These are phyloP conservation scores for Unio delphinus DNA, from an alignment of 2,888 invertebrate genomes.

Conservation along the genomic window DNA sequence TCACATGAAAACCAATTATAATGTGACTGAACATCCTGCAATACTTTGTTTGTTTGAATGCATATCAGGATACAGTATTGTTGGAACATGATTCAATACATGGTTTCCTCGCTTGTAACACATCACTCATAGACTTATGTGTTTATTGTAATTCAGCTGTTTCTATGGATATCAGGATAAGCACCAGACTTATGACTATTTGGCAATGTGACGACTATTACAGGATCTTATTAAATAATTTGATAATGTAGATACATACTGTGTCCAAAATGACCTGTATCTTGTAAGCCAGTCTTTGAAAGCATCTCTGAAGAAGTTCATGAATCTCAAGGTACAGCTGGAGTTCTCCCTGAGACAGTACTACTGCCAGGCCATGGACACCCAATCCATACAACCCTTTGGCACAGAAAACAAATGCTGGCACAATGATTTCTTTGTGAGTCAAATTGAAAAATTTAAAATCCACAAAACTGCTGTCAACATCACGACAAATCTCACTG, in stretches of 20 bases:
- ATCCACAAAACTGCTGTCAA: conserved; percentile 57
- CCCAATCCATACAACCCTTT: conserved; percentile 49
- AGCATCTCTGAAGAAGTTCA: conserved; percentile 53
- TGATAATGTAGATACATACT: conserved; percentile 35
- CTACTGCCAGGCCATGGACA: conserved; percentile 61
- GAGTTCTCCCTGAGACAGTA: conserved; percentile 55
- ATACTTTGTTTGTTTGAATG: no score
- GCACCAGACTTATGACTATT: no score
- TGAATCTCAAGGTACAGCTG: conserved; percentile 58
- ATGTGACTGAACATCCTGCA: no score
- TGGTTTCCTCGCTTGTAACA: no score
- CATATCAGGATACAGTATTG: no score
- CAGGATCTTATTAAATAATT: no score
- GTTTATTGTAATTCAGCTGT: no score
- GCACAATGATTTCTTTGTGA: conserved; percentile 58
- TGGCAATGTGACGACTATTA: no score
- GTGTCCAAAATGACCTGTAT: conserved; percentile 60
- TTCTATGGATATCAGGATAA: no score
- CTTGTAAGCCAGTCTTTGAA: conserved; percentile 57
- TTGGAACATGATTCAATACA: no score
- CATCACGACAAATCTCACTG: conserved; percentile 66
- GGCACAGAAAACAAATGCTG: conserved; percentile 66
- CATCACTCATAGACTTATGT: no score
- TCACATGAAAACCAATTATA: no score
- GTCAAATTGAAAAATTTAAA: conserved; percentile 63